Conservation (phyloP, 1,140 invertebrate species). For the Drosophila melanica region DNA sequence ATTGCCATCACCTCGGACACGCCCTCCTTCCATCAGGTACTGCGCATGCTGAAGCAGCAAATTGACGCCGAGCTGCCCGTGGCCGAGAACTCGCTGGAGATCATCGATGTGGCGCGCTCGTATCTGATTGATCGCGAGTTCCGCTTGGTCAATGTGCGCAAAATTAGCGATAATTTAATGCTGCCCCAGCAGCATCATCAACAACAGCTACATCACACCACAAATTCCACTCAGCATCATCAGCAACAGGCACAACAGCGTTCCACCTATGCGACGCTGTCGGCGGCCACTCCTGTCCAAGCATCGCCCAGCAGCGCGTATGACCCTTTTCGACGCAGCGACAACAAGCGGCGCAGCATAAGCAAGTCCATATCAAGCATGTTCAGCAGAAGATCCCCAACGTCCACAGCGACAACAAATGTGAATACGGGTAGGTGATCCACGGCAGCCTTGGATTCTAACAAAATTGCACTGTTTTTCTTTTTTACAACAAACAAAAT, state of each 20-base stretch:
- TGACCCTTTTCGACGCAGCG: constrained; percentile 86
- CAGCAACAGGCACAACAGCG: constrained; percentile 52
- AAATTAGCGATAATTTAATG: constrained; percentile 86
- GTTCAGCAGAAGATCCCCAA: constrained; percentile 85
- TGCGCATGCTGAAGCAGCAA: constrained; percentile 93
- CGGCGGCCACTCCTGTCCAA: constrained; percentile 77
- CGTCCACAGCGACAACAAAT: constrained; percentile 21
- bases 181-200: constrained; percentile 57
- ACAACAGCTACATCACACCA: constrained; percentile 24
- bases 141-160: constrained; percentile 88
- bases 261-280: constrained; percentile 73
- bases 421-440: constrained; percentile 24
- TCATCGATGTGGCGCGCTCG: constrained; percentile 90
- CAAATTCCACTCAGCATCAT: constrained; percentile 41
- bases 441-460: neutral
- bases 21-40: constrained; percentile 94
- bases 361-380: constrained; percentile 89
- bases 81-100: constrained; percentile 88
- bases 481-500: constrained; percentile 41
- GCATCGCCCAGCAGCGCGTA: constrained; percentile 80
- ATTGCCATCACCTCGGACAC: constrained; percentile 95
- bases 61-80: constrained; percentile 91
- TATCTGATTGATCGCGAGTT: constrained; percentile 92
- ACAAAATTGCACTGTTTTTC: constrained; percentile 48
- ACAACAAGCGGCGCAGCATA: constrained; percentile 89